phyloP scores from a whole-genome alignment of 2,797 vertebrate species.

The Pteronotus mesoamericanus region DNA sequence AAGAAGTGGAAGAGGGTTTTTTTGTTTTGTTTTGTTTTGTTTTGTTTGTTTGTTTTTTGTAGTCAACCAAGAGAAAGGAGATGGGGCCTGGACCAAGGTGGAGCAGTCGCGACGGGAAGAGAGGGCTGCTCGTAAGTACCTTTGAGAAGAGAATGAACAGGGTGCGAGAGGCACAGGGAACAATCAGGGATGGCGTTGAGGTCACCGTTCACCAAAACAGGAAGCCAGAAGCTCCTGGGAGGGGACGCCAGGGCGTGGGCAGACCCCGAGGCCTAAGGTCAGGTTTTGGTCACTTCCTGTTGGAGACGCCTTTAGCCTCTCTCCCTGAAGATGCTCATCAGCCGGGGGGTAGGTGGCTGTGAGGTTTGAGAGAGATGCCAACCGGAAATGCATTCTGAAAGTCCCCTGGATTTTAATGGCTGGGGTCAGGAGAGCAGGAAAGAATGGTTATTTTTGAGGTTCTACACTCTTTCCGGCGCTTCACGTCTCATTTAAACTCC shows the following conservation, averaged over 20 bases:
- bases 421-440: background rate
- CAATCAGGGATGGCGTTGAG: background rate
- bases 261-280: background rate
- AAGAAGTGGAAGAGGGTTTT: too few relatives aligned
- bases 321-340: background rate
- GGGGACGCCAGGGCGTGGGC: background rate
- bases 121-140: rapidly evolving
- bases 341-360: background rate
- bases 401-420: background rate
- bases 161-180: too few relatives aligned
- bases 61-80: background rate
- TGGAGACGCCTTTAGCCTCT: background rate
- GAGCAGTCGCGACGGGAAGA: background rate
- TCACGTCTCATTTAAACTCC: background rate
- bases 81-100: background rate
- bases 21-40: too few relatives aligned
- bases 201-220: background rate
- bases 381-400: background rate
- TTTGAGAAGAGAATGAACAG: background rate
- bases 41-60: too few relatives aligned
- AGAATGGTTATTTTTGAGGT: background rate
- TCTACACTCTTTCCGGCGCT: background rate
- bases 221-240: too few relatives aligned
- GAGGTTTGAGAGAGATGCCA: background rate
- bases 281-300: rapidly evolving